These are phyloP conservation scores for Rapana venosa DNA, from an alignment of 2,888 invertebrate species.

Conservation along the genomic window DNA sequence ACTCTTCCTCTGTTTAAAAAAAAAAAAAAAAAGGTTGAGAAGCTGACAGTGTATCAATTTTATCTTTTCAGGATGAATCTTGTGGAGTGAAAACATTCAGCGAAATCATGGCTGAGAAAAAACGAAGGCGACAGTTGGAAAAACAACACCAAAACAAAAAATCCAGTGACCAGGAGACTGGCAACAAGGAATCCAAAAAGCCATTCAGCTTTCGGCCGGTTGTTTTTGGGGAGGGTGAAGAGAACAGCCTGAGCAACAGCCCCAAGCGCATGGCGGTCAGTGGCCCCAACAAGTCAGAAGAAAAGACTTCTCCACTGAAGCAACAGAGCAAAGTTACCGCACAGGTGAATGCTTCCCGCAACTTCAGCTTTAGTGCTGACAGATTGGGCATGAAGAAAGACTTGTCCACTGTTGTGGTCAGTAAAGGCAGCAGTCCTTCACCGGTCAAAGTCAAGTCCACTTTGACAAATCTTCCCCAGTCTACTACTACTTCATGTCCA, in stretches of 20 bases:
- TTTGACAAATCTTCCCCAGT: background rate
- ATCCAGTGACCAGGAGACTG: background rate
- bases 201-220: conserved; percentile 30
- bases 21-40: too few relatives aligned
- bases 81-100: conserved; percentile 65
- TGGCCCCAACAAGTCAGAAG: background rate
- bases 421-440: background rate
- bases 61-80: conserved; percentile 19
- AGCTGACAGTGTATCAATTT: background rate
- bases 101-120: conserved; percentile 72
- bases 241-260: conserved; percentile 15
- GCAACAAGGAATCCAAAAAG: background rate
- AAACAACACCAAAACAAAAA: conserved; percentile 45
- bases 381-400: background rate
- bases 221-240: background rate
- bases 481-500: background rate
- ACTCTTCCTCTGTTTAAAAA: too few relatives aligned
- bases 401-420: background rate
- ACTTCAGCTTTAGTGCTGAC: background rate
- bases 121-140: conserved; percentile 47
- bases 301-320: background rate
- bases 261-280: background rate
- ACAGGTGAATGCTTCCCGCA: background rate
- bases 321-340: background rate
- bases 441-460: background rate